Evolutionary conservation across 2,113 vertebrate species (phyloP).

Genomic region (Sylvietta virens): DNA sequence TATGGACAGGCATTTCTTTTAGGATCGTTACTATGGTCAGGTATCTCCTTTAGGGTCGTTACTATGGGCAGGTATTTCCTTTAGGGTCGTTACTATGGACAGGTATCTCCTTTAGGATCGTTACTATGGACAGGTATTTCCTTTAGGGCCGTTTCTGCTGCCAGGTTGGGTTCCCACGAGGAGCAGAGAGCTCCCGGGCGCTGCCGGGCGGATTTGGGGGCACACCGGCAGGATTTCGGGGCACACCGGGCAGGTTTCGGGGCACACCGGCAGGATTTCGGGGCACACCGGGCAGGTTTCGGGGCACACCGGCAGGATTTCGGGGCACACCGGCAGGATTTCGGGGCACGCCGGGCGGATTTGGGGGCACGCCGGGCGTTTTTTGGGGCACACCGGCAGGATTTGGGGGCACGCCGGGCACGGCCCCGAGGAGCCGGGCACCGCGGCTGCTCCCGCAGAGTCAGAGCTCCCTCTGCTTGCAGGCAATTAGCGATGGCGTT

Average conservation of each 20-base stretch:
- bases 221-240: too few relatives aligned
- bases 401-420: accelerated
- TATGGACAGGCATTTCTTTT: background rate
- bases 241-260: too few relatives aligned
- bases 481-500: background rate
- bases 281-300: too few relatives aligned
- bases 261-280: too few relatives aligned
- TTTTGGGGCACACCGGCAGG: too few relatives aligned
- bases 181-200: background rate
- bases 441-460: background rate
- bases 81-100: background rate
- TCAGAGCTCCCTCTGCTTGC: conserved; percentile 46
- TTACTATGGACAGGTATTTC: background rate
- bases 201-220: background rate
- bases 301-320: too few relatives aligned
- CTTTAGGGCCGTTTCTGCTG: background rate
- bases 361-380: too few relatives aligned
- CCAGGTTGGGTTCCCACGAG: background rate
- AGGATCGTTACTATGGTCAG: background rate
- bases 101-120: too few relatives aligned
- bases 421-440: background rate
- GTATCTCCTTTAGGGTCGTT: background rate
- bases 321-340: too few relatives aligned
- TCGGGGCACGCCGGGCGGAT: background rate
- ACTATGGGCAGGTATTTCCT: background rate